A percentile compares a stretch with the other conserved stretches of the same genome.
Conservation (phyloP, 1,140 invertebrate genomes). For the Drosophila kikkawai region DNA sequence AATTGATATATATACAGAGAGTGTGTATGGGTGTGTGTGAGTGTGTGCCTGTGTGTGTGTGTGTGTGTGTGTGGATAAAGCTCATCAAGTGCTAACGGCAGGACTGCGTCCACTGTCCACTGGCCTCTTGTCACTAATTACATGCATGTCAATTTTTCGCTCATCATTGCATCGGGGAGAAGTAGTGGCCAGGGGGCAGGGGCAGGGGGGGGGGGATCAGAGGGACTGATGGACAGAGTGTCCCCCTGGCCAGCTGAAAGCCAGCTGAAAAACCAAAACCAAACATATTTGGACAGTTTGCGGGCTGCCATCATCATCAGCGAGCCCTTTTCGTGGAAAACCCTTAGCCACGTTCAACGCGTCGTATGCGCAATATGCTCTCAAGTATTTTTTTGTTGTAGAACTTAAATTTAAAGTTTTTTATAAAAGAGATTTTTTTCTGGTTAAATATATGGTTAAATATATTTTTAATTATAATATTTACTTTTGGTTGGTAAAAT, state of each 20-base stretch:
- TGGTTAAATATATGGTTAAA: not conserved
- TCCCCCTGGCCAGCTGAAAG: not conserved
- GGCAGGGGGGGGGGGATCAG: not conserved
- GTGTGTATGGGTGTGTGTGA: not conserved
- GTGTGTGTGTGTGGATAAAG: slow-evolving; percentile 38
- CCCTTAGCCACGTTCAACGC: slow-evolving; percentile 31
- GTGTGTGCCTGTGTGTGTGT: not conserved
- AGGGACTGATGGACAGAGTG: not conserved
- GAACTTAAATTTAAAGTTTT: not conserved
- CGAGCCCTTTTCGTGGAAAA: not conserved
- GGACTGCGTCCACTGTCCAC: slow-evolving; percentile 15
- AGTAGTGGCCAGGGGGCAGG: not conserved
- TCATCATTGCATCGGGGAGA: slow-evolving; percentile 64
- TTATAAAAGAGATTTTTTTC: not conserved
- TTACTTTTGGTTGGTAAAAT: not conserved
- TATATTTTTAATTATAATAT: not conserved
- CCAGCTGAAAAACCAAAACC: slow-evolving; percentile 73
- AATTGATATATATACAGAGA: slow-evolving; percentile 69
- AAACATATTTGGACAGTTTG: slow-evolving; percentile 79
- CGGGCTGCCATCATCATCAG: slow-evolving; percentile 48
- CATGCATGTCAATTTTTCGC: slow-evolving; percentile 81
- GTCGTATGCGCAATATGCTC: slow-evolving; percentile 33
- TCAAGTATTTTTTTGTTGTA: slow-evolving; percentile 15
- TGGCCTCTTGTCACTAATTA: slow-evolving; percentile 77
- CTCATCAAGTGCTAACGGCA: slow-evolving; percentile 54